These are phyloP conservation scores for Oceanodroma tethys DNA, from an alignment of 2,113 vertebrate genomes.

Conservation along the genomic window DNA sequence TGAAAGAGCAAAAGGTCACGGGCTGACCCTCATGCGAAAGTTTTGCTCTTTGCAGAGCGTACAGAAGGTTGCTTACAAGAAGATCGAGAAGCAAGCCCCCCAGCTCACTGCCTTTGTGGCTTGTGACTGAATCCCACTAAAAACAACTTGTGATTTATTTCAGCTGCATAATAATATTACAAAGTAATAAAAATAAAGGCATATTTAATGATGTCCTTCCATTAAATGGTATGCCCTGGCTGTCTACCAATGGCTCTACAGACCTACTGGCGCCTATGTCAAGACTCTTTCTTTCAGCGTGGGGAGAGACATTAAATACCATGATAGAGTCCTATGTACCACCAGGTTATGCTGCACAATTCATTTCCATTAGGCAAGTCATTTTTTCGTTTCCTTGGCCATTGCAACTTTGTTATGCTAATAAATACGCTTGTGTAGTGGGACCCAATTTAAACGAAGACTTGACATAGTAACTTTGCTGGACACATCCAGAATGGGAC, in stretches of 20 bases:
- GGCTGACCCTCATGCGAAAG: not conserved
- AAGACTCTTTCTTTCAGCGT: not conserved
- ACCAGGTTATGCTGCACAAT: slow-evolving; percentile 50
- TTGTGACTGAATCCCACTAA: slow-evolving; percentile 19
- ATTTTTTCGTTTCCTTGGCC: slow-evolving; percentile 12
- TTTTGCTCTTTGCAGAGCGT: not conserved
- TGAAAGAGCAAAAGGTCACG: not conserved
- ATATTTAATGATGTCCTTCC: slow-evolving; percentile 57
- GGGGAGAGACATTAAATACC: slow-evolving; percentile 18
- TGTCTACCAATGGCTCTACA: slow-evolving; percentile 51
- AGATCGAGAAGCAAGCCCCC: not conserved
- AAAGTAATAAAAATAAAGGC: slow-evolving; percentile 55
- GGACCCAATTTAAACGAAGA: slow-evolving; percentile 38
- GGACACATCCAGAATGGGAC: slow-evolving; percentile 16
- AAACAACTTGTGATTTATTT: slow-evolving; percentile 59
- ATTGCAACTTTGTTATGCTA: slow-evolving; percentile 20
- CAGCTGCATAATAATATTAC: slow-evolving; percentile 52
- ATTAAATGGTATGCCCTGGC: slow-evolving; percentile 57
- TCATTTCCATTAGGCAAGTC: slow-evolving; percentile 9
- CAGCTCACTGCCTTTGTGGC: slow-evolving; percentile 4
- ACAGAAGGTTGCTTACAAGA: not conserved
- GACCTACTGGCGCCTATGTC: slow-evolving; percentile 44
- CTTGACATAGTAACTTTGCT: not conserved
- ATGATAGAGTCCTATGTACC: not conserved
- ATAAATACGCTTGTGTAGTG: not conserved